These are phyloP conservation scores for Laticauda laticaudata DNA, from an alignment of 2,113 vertebrate genomes.

Conservation along the genomic window DNA sequence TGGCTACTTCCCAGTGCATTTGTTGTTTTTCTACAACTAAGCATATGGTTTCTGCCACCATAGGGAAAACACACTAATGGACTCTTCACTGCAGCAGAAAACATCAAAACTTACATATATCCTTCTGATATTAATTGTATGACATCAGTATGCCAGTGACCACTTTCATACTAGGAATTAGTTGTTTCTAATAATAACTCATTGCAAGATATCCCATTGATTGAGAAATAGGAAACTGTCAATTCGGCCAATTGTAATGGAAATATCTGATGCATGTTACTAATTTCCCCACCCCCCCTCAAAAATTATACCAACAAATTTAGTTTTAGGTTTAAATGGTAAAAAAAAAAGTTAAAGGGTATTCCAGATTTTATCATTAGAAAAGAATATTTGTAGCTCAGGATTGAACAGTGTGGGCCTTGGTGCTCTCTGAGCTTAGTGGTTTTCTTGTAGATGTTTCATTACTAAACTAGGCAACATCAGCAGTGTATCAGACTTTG, in stretches of 20 bases:
- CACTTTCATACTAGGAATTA: background rate
- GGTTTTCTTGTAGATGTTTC: background rate
- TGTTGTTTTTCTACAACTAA: constrained; percentile 5
- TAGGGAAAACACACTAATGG: background rate
- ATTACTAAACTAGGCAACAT: background rate
- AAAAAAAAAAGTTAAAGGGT: constrained; percentile 34
- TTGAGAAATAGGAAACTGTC: background rate
- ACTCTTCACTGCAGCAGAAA: constrained; percentile 6
- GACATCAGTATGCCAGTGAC: background rate
- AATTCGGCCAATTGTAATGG: background rate
- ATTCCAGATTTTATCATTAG: background rate
- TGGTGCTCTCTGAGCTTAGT: background rate
- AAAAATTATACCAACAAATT: background rate
- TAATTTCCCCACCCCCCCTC: background rate
- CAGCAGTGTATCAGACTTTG: background rate
- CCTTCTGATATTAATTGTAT: background rate
- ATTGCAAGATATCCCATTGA: constrained; percentile 1
- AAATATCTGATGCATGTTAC: background rate
- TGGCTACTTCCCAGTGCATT: background rate
- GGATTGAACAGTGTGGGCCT: background rate
- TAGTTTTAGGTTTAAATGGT: background rate
- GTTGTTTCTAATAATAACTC: background rate
- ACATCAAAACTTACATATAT: background rate
- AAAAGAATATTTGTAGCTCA: background rate
- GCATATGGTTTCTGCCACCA: constrained; percentile 12